Evolutionary conservation across 2,113 vertebrate genomes (phyloP).

Genomic region (Otus sunia): DNA sequence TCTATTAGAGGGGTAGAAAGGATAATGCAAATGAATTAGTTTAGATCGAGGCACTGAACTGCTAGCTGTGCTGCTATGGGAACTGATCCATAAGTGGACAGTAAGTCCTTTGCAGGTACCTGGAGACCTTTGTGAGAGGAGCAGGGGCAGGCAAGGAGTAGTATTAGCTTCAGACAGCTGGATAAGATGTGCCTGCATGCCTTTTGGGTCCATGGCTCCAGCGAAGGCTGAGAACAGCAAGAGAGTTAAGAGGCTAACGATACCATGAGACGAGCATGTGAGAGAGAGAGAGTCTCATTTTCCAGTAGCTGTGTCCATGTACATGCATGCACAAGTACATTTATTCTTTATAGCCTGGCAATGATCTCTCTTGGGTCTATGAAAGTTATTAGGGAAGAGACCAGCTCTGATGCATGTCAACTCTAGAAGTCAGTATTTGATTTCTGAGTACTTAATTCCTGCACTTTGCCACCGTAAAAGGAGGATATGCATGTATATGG

Average conservation of each 20-base stretch:
- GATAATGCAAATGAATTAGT: background rate
- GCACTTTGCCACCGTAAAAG: background rate
- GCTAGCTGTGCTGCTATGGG: background rate
- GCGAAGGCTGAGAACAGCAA: background rate
- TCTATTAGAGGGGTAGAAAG: background rate
- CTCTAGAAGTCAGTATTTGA: background rate
- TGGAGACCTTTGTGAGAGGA: background rate
- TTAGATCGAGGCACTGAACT: background rate
- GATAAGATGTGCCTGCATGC: background rate
- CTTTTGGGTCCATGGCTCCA: background rate
- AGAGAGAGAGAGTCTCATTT: background rate
- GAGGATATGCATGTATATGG: background rate
- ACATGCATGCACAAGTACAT: background rate
- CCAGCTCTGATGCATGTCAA: background rate
- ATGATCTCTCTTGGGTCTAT: background rate
- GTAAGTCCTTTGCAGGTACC: background rate
- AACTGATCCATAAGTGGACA: background rate
- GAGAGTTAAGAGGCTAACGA: background rate
- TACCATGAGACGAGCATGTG: accelerated
- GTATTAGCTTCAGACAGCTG: background rate
- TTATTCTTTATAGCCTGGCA: background rate
- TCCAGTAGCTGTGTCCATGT: background rate
- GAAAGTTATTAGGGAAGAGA: background rate
- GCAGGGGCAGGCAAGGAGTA: background rate
- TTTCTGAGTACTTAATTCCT: background rate